Evolutionary conservation across 2,888 invertebrate species (phyloP).

Genomic region (Watsonalla binaria): DNA sequence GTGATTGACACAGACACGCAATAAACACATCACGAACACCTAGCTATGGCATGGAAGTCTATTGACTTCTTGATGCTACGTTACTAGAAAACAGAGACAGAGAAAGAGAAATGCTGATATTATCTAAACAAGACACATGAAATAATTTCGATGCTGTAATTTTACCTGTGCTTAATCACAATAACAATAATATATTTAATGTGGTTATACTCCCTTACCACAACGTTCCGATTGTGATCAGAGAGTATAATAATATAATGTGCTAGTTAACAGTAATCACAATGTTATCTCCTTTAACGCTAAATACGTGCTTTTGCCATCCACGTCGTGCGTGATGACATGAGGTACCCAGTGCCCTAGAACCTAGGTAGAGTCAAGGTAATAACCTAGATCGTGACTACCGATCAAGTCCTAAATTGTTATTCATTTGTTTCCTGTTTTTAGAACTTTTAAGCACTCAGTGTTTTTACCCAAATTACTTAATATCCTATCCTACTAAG

Average conservation of each 20-base stretch:
- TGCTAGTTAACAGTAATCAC: too few relatives aligned
- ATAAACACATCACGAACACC: conserved; percentile 21
- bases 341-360: neutral
- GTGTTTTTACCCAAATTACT: too few relatives aligned
- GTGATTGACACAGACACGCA: conserved; percentile 24
- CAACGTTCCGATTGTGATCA: neutral
- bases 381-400: neutral
- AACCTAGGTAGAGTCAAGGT: neutral
- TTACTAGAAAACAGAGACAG: too few relatives aligned
- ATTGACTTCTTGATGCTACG: neutral
- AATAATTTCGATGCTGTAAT: too few relatives aligned
- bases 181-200: too few relatives aligned
- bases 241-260: neutral
- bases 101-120: too few relatives aligned
- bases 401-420: neutral
- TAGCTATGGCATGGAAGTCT: neutral
- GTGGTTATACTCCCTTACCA: neutral
- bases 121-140: too few relatives aligned
- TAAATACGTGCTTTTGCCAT: neutral
- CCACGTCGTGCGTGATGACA: neutral
- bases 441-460: too few relatives aligned
- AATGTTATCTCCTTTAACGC: too few relatives aligned
- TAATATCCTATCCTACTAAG: too few relatives aligned
- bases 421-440: too few relatives aligned
- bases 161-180: too few relatives aligned